Evolutionary conservation across 2,113 vertebrate genomes (phyloP).

Genomic region (Rhodinocichla rosea): DNA sequence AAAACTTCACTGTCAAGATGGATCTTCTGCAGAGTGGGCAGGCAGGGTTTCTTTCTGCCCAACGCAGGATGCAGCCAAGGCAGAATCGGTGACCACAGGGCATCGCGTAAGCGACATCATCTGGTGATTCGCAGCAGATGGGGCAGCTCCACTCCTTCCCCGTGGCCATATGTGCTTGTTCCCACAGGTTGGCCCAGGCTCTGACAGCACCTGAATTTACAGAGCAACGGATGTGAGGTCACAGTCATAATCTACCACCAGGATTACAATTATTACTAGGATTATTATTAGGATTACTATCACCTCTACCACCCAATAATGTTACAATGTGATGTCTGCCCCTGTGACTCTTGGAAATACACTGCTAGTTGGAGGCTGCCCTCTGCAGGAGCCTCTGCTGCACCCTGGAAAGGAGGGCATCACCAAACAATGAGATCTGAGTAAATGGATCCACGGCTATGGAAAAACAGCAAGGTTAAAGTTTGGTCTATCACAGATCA

Average conservation of each 20-base stretch:
- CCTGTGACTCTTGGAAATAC: background rate
- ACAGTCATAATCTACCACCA: background rate
- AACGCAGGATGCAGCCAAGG: background rate
- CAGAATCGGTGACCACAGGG: background rate
- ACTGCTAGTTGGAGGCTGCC: background rate
- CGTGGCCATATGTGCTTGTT: background rate
- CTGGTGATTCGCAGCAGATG: background rate
- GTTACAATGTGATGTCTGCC: background rate
- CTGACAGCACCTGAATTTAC: background rate
- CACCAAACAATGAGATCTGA: background rate
- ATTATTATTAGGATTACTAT: background rate
- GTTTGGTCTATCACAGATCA: background rate
- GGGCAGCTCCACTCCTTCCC: background rate
- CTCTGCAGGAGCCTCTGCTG: background rate
- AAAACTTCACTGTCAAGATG: background rate
- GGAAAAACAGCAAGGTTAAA: background rate
- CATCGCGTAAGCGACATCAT: rapidly evolving
- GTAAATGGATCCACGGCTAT: background rate
- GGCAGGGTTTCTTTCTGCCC: background rate
- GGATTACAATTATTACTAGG: background rate
- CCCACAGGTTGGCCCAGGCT: background rate
- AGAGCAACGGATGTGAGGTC: background rate
- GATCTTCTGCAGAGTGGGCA: background rate
- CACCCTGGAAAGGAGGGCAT: background rate
- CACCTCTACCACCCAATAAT: background rate